phyloP scores from a whole-genome alignment of 2,888 invertebrate genomes.

The Tipula vernalis region DNA sequence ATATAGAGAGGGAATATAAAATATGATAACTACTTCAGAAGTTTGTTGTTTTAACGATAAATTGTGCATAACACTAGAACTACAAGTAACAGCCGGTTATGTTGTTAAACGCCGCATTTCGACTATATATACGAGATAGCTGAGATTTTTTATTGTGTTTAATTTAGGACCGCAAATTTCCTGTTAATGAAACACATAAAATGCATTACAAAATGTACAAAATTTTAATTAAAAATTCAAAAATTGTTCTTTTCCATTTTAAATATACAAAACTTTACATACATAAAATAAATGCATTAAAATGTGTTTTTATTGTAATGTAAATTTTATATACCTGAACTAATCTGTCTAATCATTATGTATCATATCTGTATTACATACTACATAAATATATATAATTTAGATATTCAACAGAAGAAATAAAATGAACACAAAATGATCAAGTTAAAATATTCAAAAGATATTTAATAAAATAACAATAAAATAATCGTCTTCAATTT shows the following conservation, averaged over 20 bases:
- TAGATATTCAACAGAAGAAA: background rate
- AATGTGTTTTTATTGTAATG: too few relatives aligned
- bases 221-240: too few relatives aligned
- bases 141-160: background rate
- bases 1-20: background rate
- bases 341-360: background rate
- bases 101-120: background rate
- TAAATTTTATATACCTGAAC: too few relatives aligned
- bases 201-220: too few relatives aligned
- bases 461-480: background rate
- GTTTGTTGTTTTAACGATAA: background rate
- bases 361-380: too few relatives aligned
- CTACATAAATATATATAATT: background rate
- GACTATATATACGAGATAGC: background rate
- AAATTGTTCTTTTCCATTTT: too few relatives aligned
- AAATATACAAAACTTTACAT: too few relatives aligned
- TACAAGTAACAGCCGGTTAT: background rate
- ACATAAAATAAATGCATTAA: too few relatives aligned
- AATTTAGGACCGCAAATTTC: background rate
- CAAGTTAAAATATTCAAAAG: background rate
- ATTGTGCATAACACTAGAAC: background rate
- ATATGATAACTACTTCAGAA: background rate
- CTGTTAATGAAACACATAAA: background rate
- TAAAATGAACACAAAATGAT: background rate
- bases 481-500: background rate